Percentiles rank a stretch among this genome's conserved stretches.
phyloP scores from a whole-genome alignment of 2,797 vertebrate species.

The Falco berigora region DNA sequence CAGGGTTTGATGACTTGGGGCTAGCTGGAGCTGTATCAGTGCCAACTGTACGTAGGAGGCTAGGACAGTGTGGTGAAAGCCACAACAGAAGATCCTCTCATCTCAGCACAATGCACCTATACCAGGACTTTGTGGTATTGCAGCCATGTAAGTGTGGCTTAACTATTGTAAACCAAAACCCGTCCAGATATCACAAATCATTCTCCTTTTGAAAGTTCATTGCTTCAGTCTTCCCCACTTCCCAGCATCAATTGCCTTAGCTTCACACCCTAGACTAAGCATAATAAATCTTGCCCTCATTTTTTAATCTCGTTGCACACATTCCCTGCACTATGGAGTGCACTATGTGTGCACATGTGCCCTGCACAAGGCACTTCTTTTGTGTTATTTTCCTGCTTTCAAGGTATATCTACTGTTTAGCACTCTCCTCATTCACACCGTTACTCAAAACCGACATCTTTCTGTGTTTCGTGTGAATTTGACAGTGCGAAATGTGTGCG shows the following conservation, averaged over 20 bases:
- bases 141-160: neutral
- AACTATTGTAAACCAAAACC: neutral
- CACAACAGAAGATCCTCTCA: neutral
- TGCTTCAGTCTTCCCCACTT: neutral
- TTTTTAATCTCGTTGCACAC: neutral
- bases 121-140: neutral
- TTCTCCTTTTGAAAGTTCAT: neutral
- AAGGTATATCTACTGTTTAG: neutral
- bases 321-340: neutral
- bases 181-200: neutral
- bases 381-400: neutral
- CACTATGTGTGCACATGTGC: too few species aligned
- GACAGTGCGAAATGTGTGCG: neutral
- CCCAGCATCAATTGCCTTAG: neutral
- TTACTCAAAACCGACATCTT: neutral
- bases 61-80: neutral
- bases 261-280: neutral
- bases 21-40: neutral
- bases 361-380: neutral
- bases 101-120: neutral
- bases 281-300: neutral
- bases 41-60: neutral
- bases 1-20: neutral
- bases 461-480: neutral
- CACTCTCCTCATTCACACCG: neutral